Percentiles rank a stretch among this genome's conserved stretches.
These are phyloP conservation scores for Dendronephthya gigantea DNA, from an alignment of 64 coral and sea anemone genomes.

Conservation along the genomic window DNA sequence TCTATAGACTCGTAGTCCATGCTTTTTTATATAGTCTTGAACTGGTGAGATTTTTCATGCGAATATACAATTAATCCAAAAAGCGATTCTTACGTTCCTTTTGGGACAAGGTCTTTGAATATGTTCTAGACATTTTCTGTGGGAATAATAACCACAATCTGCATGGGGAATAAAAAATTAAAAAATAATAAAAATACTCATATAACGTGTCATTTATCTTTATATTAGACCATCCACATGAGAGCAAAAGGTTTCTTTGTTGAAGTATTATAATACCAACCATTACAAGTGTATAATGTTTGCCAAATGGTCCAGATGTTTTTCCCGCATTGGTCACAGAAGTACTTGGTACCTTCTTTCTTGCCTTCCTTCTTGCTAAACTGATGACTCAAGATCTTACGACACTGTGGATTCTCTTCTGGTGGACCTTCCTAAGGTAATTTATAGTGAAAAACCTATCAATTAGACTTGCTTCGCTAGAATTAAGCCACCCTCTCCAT, in stretches of 20 bases:
- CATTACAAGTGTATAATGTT: constrained; percentile 61
- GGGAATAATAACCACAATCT: neutral
- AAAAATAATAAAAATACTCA: too few relatives aligned
- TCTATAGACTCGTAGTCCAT: too few relatives aligned
- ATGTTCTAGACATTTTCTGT: constrained; percentile 63
- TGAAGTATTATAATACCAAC: too few relatives aligned
- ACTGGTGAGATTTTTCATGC: too few relatives aligned
- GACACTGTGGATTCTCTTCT: constrained; percentile 16
- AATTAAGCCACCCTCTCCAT: too few relatives aligned
- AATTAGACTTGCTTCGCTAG: too few relatives aligned
- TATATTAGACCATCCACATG: too few relatives aligned
- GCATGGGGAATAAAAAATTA: neutral
- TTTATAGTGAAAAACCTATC: too few relatives aligned
- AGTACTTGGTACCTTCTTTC: constrained; percentile 7
- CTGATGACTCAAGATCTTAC: constrained; percentile 74
- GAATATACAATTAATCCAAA: neutral
- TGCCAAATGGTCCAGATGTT: constrained; percentile 93
- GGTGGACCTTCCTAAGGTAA: constrained; percentile 41
- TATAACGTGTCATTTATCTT: too few relatives aligned
- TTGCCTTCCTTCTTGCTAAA: constrained; percentile 50
- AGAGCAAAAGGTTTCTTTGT: too few relatives aligned
- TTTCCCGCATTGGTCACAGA: constrained; percentile 87
- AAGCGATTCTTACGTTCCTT: constrained; percentile 41
- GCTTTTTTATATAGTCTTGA: too few relatives aligned
- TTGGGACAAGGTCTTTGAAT: constrained; percentile 89